A percentile compares a stretch with the other conserved stretches of the same genome.
Evolutionary conservation across 2,797 vertebrate genomes (phyloP).

Genomic region (Xyrichtys novacula): DNA sequence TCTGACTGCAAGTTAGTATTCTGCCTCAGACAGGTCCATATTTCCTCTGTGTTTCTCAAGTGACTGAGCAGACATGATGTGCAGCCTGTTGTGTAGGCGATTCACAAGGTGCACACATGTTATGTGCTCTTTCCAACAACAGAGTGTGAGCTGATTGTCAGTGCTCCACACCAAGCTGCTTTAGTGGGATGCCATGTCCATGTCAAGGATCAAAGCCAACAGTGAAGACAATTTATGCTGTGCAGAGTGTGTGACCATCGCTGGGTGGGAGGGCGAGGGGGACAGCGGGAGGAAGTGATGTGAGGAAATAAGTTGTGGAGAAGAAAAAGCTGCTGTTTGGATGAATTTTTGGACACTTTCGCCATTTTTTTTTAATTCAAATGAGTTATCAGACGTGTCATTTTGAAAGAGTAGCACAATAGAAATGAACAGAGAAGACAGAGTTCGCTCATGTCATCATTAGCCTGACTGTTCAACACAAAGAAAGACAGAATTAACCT

Average conservation of each 20-base stretch:
- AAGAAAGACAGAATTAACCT: background rate
- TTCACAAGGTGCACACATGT: constrained; percentile 43
- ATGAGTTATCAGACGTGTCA: background rate
- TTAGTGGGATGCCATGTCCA: constrained; percentile 62
- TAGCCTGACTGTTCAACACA: background rate
- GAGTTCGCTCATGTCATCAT: background rate
- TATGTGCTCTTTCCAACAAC: constrained; percentile 60
- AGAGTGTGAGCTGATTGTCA: constrained; percentile 69
- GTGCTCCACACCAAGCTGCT: constrained; percentile 60
- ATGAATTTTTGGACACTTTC: background rate
- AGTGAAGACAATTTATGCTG: constrained; percentile 77
- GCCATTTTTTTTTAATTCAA: background rate
- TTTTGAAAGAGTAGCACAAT: background rate
- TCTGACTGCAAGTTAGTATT: constrained; percentile 27
- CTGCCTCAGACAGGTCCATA: constrained; percentile 30
- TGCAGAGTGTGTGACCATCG: constrained; percentile 75
- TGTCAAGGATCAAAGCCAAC: constrained; percentile 80
- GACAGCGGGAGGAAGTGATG: constrained; percentile 59
- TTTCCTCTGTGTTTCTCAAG: constrained; percentile 39
- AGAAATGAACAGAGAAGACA: background rate
- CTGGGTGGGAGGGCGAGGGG: constrained; percentile 48
- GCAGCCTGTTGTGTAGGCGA: constrained; percentile 40
- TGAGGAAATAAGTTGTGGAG: constrained; percentile 53
- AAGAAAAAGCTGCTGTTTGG: constrained; percentile 19
- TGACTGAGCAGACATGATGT: constrained; percentile 38